Base-by-base conservation (phyloP, 2,113 vertebrate species). In the Gasterosteus nipponicus region DNA sequence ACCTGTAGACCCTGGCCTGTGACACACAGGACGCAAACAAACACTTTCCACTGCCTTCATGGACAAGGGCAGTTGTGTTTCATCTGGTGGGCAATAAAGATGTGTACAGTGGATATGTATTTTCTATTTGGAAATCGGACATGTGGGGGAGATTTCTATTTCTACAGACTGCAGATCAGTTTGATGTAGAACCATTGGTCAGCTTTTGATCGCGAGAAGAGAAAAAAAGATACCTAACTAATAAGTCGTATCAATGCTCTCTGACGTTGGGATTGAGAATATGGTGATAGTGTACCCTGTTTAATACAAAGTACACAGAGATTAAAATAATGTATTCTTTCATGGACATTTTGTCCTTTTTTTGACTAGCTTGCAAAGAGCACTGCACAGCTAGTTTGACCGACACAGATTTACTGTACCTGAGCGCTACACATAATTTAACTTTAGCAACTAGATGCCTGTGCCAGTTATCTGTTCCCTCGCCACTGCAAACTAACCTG, bases 401-500 rank as follows among this genome's bases (percentile, higher is more conserved):
- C 65, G 53, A 41, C 31, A 35, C 60, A 53, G 35, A 46, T 57
- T 18, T 38, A 38, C 41, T 5, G 19, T 47, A 46, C 44, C 60
- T 3, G 14, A 74, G 67, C 74, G 15, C 66, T 53, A 26, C 53
- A 14, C 42, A 65, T 18, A 46, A 38, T 75, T 47, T 47, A 56
- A 69, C 69, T n/a, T 67, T 73, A 70, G 62, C 64, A 58, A 66
- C 75, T 77, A 11, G 46, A 66, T 46, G 39, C 69, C 47, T 51
- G 73, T 73, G 70, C 71, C 77, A 56, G 75, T 83, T 78, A 87
- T 87, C 83, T 86, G 79, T 87, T 77, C 80, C 1, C 66, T 31
- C 69, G 88, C 86, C 79, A 78, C 78, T 78, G 68, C 78, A 78
- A 65, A 82, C 75, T 80, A 80, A 86, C 87, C 89, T 77, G 49